Base-by-base conservation (phyloP, 2,888 invertebrate species). In the Hanleya hanleyi region DNA sequence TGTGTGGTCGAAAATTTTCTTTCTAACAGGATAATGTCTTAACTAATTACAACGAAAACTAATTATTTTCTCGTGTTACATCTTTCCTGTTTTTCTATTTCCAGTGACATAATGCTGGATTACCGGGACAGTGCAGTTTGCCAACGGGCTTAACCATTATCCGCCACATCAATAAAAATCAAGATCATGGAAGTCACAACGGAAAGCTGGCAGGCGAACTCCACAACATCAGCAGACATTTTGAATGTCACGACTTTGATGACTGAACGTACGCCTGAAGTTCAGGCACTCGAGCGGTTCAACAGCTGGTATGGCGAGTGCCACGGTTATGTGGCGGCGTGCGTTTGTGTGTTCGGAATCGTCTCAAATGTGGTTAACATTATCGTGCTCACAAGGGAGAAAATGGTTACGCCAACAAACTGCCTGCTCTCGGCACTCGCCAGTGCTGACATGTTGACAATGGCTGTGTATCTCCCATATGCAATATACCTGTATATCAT, bases 351-450 rank as follows among this genome's bases (percentile, higher is more conserved):
- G 69, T 95, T 97, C 87, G 98, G 98, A 69, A 95, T 96, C 61
- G 93, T 97, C 57, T 96, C 97, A 71, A 98, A 98, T 91, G 93
- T 95, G 33, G 92, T 97, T 83, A 98, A 97, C 91, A 96, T 98
- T 77, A 96, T 98, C 12, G 93, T 98, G 71, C 95, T 97, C 9
- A 90, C 89, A 5, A 94, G 96, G n/a, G 94, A 94, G 35, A 96
- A 97, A 90, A 97, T 98, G 97, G 86, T 91, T 35, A 96, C 96
- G 74, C 95, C 97, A 1, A 97, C 97, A 61, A 98, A 98, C 91
- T 94, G 95, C 72, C 96, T 98, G 74, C 93, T 98, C 65, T 96
- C 97, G 0, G 91, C 91, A 0, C 83, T 97, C 50, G 98, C 98
- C 0, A 94, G 97, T 15, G 96, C 97, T 15, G 98, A 98, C 90